Percentiles rank a stretch among this genome's conserved stretches.
Evolutionary conservation across 2,888 invertebrate genomes (phyloP).

Genomic region (Diplazon laetatorius): DNA sequence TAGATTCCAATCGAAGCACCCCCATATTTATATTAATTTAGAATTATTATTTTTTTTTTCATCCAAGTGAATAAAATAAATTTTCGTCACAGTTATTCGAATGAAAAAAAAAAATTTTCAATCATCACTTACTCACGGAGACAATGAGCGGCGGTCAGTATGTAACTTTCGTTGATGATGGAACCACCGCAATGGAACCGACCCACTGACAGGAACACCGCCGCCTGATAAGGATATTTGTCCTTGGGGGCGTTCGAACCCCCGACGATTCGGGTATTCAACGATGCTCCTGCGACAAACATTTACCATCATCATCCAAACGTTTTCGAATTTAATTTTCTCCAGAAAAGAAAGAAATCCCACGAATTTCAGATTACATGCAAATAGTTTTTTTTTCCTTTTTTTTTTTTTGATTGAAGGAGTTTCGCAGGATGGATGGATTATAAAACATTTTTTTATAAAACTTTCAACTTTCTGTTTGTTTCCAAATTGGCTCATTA

Average conservation of each 20-base stretch:
- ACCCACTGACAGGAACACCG: not conserved
- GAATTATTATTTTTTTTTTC: too few species aligned
- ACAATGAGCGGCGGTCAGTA: constrained; percentile 26
- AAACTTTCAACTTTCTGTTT: too few species aligned
- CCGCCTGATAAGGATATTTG: constrained; percentile 24
- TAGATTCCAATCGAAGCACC: too few species aligned
- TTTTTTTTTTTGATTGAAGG: too few species aligned
- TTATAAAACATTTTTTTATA: too few species aligned
- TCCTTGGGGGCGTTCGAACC: constrained; percentile 13
- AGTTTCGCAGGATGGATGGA: too few species aligned
- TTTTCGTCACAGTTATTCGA: not conserved
- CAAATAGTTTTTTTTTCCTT: too few species aligned
- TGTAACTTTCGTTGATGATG: constrained; percentile 18
- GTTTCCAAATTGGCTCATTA: too few species aligned
- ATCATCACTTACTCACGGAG: not conserved
- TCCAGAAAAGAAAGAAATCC: too few species aligned
- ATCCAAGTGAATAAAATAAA: not conserved
- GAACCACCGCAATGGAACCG: constrained; percentile 27
- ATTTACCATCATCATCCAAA: not conserved
- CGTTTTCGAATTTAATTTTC: not conserved
- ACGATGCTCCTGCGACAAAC: constrained; percentile 14
- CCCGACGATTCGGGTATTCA: constrained; percentile 5
- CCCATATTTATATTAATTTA: too few species aligned
- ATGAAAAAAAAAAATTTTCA: not conserved
- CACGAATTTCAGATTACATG: not conserved